Conservation (phyloP, 2,888 invertebrate genomes). For the Tortrix viridana region DNA sequence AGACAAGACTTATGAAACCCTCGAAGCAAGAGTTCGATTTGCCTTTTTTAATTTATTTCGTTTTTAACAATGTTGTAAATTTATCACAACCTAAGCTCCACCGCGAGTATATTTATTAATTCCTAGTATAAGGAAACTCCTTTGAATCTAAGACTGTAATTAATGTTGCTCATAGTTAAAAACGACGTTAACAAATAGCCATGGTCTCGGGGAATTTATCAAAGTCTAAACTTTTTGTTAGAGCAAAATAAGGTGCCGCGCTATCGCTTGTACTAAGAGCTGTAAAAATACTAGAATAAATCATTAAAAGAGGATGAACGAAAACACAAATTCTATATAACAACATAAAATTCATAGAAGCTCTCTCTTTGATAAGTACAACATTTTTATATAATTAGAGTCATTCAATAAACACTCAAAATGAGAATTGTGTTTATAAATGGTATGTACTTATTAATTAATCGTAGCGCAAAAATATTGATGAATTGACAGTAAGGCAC, state of each 20-base stretch:
- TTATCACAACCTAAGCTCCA: slow-evolving; percentile 4
- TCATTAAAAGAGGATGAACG: neutral
- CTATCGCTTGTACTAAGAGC: slow-evolving; percentile 23
- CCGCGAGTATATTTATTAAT: slow-evolving; percentile 21
- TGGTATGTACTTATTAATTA: too few relatives aligned
- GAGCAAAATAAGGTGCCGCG: slow-evolving; percentile 12
- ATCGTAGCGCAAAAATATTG: too few relatives aligned
- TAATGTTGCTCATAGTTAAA: slow-evolving; percentile 38
- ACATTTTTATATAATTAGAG: too few relatives aligned
- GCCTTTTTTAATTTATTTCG: neutral
- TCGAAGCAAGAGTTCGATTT: neutral
- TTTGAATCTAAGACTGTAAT: slow-evolving; percentile 13
- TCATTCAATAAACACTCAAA: too few relatives aligned
- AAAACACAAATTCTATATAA: neutral
- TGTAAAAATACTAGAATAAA: neutral
- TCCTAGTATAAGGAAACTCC: slow-evolving; percentile 13
- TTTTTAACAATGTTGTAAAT: neutral
- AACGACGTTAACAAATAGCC: slow-evolving; percentile 35
- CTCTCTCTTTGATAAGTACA: too few relatives aligned
- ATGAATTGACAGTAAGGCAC: too few relatives aligned
- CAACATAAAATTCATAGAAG: neutral
- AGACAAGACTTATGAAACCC: too few relatives aligned
- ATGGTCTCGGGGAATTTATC: slow-evolving; percentile 34
- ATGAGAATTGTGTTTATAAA: too few relatives aligned
- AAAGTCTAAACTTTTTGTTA: slow-evolving; percentile 37